Conservation (phyloP, 2,797 vertebrate genomes). For the Pachyuromys duprasi region DNA sequence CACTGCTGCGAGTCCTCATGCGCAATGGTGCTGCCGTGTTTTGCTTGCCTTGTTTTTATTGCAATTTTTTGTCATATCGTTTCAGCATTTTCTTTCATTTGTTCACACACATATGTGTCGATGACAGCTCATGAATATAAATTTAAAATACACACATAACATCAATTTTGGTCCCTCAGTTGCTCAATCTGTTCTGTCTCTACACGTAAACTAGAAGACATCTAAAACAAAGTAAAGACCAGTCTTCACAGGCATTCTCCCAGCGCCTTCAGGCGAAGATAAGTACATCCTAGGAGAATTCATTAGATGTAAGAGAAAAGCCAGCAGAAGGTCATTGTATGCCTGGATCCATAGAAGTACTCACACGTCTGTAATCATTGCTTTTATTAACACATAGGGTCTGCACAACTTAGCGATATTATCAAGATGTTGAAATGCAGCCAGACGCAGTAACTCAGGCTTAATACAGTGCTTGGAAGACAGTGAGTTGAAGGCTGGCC, state of each 20-base stretch:
- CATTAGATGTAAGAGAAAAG: constrained; percentile 21
- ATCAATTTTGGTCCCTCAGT: constrained; percentile 40
- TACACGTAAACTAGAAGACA: constrained; percentile 8
- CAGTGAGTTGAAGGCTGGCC: neutral
- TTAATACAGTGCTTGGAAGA: neutral
- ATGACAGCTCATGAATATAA: no score
- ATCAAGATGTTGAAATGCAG: constrained; percentile 47
- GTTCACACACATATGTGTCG: neutral
- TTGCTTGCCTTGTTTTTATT: neutral
- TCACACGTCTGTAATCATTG: constrained; percentile 27
- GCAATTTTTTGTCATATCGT: neutral
- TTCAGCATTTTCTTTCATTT: constrained; percentile 50
- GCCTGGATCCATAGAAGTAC: neutral
- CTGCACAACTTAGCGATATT: neutral
- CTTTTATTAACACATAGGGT: neutral
- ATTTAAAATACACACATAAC: neutral
- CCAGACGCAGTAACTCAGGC: neutral
- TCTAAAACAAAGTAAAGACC: constrained; percentile 10
- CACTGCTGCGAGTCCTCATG: accelerated
- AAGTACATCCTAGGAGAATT: constrained; percentile 44
- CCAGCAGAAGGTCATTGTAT: neutral
- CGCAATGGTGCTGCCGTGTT: neutral
- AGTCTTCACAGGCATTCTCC: neutral
- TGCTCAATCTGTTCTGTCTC: neutral
- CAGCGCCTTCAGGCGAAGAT: constrained; percentile 1